phyloP scores from a whole-genome alignment of 2,888 invertebrate genomes.

The Hipparchia semele region DNA sequence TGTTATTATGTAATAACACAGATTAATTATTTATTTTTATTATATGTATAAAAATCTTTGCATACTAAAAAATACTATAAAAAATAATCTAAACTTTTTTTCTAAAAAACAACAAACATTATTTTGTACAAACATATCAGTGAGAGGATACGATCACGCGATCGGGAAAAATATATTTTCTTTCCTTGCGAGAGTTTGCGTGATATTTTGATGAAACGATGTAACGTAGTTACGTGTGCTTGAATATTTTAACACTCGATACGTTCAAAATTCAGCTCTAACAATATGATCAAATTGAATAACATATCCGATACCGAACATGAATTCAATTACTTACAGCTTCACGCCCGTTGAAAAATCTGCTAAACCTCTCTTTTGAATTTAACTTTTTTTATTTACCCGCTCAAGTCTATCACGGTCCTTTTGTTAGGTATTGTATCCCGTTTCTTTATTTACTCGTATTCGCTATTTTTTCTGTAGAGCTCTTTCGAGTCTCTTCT shows the following conservation, averaged over 20 bases:
- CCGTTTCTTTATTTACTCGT: too few species aligned
- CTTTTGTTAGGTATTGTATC: too few species aligned
- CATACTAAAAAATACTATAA: too few species aligned
- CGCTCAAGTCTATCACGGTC: too few species aligned
- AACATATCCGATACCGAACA: background rate
- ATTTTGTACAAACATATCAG: slow-evolving; percentile 1
- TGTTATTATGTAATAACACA: too few species aligned
- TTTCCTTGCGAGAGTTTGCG: slow-evolving; percentile 27
- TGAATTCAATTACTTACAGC: background rate
- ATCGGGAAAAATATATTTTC: slow-evolving; percentile 34
- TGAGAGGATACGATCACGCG: slow-evolving; percentile 2
- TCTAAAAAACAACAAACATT: background rate
- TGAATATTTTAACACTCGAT: slow-evolving; percentile 40
- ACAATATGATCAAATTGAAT: slow-evolving; percentile 24
- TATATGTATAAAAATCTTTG: too few species aligned
- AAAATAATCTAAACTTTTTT: too few species aligned
- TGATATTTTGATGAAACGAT: slow-evolving; percentile 34
- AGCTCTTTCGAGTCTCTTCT: too few species aligned
- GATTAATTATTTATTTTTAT: too few species aligned
- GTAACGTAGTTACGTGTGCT: slow-evolving; percentile 38
- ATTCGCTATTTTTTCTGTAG: too few species aligned
- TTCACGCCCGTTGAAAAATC: background rate
- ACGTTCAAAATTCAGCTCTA: slow-evolving; percentile 19
- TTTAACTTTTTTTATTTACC: background rate
- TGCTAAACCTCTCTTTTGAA: background rate